Percentiles rank a stretch among this genome's conserved stretches.
These are phyloP conservation scores for Sinocyclocheilus anophthalmus DNA, from an alignment of 2,113 vertebrate species.

Conservation along the genomic window DNA sequence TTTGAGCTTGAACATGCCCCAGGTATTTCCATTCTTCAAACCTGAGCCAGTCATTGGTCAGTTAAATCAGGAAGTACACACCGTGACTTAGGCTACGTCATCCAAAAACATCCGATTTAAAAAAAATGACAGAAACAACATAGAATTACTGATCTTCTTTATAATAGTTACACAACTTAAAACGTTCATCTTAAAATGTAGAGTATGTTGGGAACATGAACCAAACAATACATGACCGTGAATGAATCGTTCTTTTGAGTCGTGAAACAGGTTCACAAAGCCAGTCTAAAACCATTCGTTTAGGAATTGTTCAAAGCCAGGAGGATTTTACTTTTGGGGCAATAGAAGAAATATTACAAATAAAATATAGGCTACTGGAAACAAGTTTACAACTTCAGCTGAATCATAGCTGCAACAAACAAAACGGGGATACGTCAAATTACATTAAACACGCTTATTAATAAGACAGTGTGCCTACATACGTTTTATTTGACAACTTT, in stretches of 20 bases:
- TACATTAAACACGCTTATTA: neutral
- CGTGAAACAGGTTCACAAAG: neutral
- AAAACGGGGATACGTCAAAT: neutral
- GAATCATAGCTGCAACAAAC: neutral
- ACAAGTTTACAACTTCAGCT: neutral
- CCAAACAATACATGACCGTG: neutral
- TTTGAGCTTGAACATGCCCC: too few species aligned
- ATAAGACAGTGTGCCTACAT: neutral
- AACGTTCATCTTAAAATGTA: neutral
- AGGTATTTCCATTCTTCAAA: neutral
- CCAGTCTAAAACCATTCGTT: neutral
- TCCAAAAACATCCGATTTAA: neutral
- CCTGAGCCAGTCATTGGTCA: neutral
- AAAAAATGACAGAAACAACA: too few species aligned
- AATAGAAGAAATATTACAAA: neutral
- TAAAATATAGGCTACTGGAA: neutral
- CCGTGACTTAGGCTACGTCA: neutral
- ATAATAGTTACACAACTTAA: neutral
- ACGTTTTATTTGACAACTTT: neutral
- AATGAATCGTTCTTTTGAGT: neutral
- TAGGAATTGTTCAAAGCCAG: neutral
- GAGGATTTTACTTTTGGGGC: neutral
- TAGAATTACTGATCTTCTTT: neutral
- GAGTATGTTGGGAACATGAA: neutral
- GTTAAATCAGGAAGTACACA: constrained; percentile 11